A percentile compares a stretch with the other conserved stretches of the same genome.
These are phyloP conservation scores for Synanthedon andrenaeformis DNA, from an alignment of 2,888 invertebrate species.

Conservation along the genomic window DNA sequence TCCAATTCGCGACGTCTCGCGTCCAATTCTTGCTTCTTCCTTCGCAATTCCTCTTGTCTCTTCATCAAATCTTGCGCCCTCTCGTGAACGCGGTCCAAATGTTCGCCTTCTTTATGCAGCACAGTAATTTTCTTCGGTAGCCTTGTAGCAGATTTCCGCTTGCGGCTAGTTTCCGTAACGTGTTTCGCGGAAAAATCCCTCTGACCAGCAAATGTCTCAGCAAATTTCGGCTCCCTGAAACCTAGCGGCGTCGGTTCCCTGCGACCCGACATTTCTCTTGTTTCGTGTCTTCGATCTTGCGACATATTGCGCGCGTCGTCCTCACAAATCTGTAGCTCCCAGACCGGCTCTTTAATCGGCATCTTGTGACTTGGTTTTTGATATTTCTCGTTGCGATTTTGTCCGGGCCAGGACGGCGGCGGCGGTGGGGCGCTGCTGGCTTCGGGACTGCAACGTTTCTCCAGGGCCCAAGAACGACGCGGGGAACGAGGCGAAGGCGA, in stretches of 20 bases:
- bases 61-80: slow-evolving; percentile 43
- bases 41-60: slow-evolving; percentile 27
- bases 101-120: slow-evolving; percentile 14
- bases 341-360: slow-evolving; percentile 9
- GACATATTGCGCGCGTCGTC: not conserved
- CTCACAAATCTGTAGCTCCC: slow-evolving; percentile 10
- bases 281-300: not conserved
- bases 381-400: slow-evolving; percentile 11
- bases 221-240: slow-evolving; percentile 8
- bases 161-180: no score
- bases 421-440: slow-evolving; percentile 42
- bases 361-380: slow-evolving; percentile 9
- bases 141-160: no score
- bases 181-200: no score
- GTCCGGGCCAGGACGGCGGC: slow-evolving; percentile 50
- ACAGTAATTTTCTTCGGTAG: no score
- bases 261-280: not conserved
- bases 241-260: slow-evolving; percentile 8
- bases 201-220: no score
- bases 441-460: slow-evolving; percentile 47
- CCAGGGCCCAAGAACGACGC: slow-evolving; percentile 54
- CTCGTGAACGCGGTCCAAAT: slow-evolving; percentile 47
- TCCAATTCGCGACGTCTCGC: slow-evolving; percentile 10
- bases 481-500: slow-evolving; percentile 50
- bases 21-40: slow-evolving; percentile 15